phyloP scores from a whole-genome alignment of 1,140 invertebrate species.

The Orchestia grillus region DNA sequence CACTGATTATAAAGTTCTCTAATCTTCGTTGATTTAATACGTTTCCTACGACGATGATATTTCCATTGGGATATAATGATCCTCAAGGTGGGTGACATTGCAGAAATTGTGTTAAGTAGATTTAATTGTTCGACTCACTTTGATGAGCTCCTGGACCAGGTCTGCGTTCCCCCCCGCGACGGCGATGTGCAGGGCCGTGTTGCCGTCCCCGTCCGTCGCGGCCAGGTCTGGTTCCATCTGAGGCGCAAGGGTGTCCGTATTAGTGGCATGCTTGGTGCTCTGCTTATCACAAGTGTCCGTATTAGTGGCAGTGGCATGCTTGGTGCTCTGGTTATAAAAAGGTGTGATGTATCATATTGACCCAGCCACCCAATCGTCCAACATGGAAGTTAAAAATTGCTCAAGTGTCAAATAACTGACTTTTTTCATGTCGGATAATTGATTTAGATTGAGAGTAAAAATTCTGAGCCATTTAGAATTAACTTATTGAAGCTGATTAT shows the following conservation, averaged over 20 bases:
- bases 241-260: background rate
- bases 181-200: constrained; percentile 41
- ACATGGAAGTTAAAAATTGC: background rate
- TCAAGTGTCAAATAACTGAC: too few relatives aligned
- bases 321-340: background rate
- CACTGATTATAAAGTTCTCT: too few relatives aligned
- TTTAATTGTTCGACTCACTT: background rate
- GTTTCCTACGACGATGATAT: too few relatives aligned
- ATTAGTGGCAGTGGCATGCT: background rate
- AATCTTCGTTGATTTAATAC: too few relatives aligned
- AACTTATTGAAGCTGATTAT: too few relatives aligned
- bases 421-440: too few relatives aligned
- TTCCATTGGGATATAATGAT: too few relatives aligned
- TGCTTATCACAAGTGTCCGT: background rate
- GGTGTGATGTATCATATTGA: background rate
- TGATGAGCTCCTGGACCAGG: background rate
- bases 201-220: background rate
- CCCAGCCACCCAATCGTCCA: background rate
- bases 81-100: too few relatives aligned
- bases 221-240: background rate
- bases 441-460: too few relatives aligned
- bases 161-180: background rate
- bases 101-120: too few relatives aligned
- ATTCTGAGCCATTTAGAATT: too few relatives aligned
- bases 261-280: background rate